Percentiles rank a stretch among this genome's conserved stretches.
Evolutionary conservation across 2,113 vertebrate species (phyloP).

Genomic region (Sorex fumeus): DNA sequence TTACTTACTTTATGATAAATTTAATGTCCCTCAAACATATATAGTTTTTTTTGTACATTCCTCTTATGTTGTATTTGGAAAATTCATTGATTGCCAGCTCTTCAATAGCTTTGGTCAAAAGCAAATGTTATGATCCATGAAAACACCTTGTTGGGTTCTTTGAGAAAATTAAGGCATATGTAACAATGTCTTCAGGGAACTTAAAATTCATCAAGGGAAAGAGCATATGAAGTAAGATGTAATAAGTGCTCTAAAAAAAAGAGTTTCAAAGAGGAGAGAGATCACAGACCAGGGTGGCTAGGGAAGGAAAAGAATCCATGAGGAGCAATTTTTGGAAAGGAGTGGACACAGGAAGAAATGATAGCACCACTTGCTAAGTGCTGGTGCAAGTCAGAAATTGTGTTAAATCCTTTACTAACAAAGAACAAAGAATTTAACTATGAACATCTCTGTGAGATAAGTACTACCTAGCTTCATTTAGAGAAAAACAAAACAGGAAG

Average conservation of each 20-base stretch:
- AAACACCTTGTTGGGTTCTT: background rate
- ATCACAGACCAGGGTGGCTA: background rate
- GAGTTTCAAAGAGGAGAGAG: background rate
- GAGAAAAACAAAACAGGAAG: background rate
- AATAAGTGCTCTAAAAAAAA: background rate
- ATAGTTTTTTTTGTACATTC: conserved; percentile 35
- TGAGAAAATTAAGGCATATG: conserved; percentile 40
- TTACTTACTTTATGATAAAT: background rate
- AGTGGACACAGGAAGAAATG: background rate
- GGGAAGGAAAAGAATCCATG: background rate
- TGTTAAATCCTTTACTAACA: background rate
- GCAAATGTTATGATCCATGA: conserved; percentile 18
- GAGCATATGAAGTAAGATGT: background rate
- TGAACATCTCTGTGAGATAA: background rate
- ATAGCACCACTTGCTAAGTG: background rate
- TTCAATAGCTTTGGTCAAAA: conserved; percentile 50
- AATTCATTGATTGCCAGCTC: background rate
- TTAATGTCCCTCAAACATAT: conserved; percentile 4
- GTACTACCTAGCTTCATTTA: background rate
- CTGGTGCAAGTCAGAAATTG: background rate
- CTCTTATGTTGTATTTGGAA: conserved; percentile 52
- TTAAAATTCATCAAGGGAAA: background rate
- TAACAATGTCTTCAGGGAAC: conserved; percentile 20
- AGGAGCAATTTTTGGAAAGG: background rate
- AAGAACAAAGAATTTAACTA: background rate